A percentile compares a stretch with the other conserved stretches of the same genome.
These are phyloP conservation scores for Apamea crenata DNA, from an alignment of 2,888 invertebrate genomes.

Conservation along the genomic window DNA sequence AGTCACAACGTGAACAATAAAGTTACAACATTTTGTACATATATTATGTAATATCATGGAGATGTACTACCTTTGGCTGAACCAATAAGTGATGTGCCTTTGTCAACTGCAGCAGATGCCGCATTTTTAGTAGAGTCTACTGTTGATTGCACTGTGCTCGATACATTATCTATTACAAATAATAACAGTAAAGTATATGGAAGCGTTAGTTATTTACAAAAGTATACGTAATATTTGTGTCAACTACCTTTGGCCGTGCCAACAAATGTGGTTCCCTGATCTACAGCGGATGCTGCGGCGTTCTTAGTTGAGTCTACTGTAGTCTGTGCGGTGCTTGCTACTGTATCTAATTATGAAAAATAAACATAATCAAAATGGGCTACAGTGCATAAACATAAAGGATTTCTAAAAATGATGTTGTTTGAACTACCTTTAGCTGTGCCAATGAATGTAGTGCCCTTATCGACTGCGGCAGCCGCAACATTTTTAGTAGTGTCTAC, in stretches of 20 bases:
- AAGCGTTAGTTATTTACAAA: slow-evolving; percentile 9
- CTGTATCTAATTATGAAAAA: slow-evolving; percentile 67
- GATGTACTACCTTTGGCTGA: slow-evolving; percentile 54
- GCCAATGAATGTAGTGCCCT: slow-evolving; percentile 70
- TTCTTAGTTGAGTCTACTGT: slow-evolving; percentile 74
- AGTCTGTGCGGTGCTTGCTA: slow-evolving; percentile 66
- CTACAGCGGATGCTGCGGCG: slow-evolving; percentile 70
- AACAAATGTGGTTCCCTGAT: slow-evolving; percentile 73
- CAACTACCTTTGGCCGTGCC: slow-evolving; percentile 75
- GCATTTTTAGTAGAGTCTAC: slow-evolving; percentile 77
- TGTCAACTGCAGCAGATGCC: slow-evolving; percentile 74
- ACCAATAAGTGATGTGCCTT: slow-evolving; percentile 65
- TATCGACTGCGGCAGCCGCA: slow-evolving; percentile 70
- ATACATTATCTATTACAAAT: slow-evolving; percentile 72
- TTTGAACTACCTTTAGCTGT: slow-evolving; percentile 73
- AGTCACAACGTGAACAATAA: slow-evolving; percentile 4
- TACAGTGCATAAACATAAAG: slow-evolving; percentile 5
- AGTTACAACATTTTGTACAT: neutral
- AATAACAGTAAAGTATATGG: slow-evolving; percentile 20
- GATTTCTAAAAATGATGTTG: neutral
- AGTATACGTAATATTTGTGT: slow-evolving; percentile 7
- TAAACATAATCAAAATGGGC: slow-evolving; percentile 33
- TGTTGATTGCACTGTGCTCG: slow-evolving; percentile 70
- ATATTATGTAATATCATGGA: slow-evolving; percentile 23
- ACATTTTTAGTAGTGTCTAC: slow-evolving; percentile 75